phyloP scores from a whole-genome alignment of 2,797 vertebrate genomes.

The Pseudochromis fuscus region DNA sequence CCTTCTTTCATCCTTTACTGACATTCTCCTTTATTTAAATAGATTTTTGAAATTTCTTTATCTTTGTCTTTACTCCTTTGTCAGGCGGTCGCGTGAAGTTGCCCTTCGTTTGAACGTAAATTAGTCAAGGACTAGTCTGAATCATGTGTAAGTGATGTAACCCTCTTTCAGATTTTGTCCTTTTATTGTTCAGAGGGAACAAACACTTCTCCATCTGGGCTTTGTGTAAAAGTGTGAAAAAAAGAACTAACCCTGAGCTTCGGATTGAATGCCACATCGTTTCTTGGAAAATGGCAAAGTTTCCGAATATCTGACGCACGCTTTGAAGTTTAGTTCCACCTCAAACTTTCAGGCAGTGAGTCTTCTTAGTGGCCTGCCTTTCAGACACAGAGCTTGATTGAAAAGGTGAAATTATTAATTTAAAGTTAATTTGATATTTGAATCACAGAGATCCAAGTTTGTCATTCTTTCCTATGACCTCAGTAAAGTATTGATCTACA shows the following conservation, averaged over 20 bases:
- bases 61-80: conserved; percentile 22
- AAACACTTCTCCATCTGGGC: conserved; percentile 62
- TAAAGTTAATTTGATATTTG: conserved; percentile 5
- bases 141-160: conserved; percentile 63
- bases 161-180: conserved; percentile 50
- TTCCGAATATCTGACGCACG: conserved; percentile 49
- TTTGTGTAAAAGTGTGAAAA: conserved; percentile 67
- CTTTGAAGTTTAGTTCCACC: conserved; percentile 42
- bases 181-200: conserved; percentile 66
- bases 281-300: conserved; percentile 22
- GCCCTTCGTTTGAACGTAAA: conserved; percentile 13
- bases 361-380: not conserved
- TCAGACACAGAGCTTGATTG: not conserved
- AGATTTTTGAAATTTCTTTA: conserved; percentile 4
- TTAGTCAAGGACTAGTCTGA: conserved; percentile 68
- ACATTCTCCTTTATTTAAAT: conserved; percentile 4
- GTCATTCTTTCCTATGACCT: conserved; percentile 24
- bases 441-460: conserved; percentile 1
- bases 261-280: conserved; percentile 51
- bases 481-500: conserved; percentile 46
- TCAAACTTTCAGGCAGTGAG: conserved; percentile 23
- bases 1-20: not conserved
- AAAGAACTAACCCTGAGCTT: conserved; percentile 78
- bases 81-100: conserved; percentile 12
- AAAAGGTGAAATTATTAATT: not conserved